Evolutionary conservation across 2,113 vertebrate species (phyloP).

Genomic region (Cyprinodon brontotheroides): DNA sequence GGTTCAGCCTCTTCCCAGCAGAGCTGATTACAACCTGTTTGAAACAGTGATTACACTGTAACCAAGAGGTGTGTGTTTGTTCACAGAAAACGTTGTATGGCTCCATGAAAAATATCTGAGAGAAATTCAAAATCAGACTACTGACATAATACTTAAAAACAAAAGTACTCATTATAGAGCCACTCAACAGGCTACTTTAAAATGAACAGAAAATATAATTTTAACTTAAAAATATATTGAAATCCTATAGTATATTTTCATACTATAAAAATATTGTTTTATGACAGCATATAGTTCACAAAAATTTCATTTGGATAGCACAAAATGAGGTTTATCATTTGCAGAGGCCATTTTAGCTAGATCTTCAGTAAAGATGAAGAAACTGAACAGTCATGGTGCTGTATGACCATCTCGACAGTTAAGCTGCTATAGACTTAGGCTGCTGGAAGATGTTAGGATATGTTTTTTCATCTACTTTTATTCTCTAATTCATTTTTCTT

Average conservation of each 20-base stretch:
- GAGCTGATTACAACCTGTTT: slow-evolving; percentile 58
- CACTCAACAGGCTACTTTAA: too few species aligned
- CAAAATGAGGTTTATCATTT: not conserved
- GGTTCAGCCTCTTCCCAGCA: slow-evolving; percentile 23
- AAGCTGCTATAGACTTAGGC: too few species aligned
- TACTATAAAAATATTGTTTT: not conserved
- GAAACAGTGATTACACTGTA: slow-evolving; percentile 48
- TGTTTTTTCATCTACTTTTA: too few species aligned
- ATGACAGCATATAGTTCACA: too few species aligned
- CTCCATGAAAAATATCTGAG: slow-evolving; percentile 7
- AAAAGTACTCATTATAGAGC: not conserved
- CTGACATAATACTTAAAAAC: not conserved
- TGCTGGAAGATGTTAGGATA: too few species aligned
- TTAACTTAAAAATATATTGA: too few species aligned
- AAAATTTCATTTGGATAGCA: not conserved
- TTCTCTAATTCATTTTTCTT: too few species aligned
- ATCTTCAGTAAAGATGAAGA: not conserved
- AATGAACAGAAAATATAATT: too few species aligned
- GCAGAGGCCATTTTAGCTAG: too few species aligned
- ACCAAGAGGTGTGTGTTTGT: not conserved
- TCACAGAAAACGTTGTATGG: not conserved
- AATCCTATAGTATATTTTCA: too few species aligned
- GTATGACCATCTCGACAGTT: too few species aligned
- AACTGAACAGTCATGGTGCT: too few species aligned
- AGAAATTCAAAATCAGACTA: not conserved